Evolutionary conservation across 92 coral and sea anemone genomes (phyloP), one percentile per base, ranked within the genome.

Genomic region (Palythoa caribaeorum): DNA sequence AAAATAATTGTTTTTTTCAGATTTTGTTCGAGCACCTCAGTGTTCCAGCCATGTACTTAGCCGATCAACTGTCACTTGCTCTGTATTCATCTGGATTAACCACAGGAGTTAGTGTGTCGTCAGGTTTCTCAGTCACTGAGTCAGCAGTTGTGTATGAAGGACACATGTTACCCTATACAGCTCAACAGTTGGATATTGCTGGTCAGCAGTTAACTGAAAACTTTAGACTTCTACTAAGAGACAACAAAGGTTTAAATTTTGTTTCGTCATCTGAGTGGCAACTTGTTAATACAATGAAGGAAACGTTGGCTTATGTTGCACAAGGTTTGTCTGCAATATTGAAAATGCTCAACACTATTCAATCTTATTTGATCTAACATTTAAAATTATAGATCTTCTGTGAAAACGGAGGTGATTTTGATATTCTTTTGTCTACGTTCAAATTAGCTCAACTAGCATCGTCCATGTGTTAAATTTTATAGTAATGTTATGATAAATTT

Each of bases 121-220:
- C 99, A 10, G 99, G 99, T 36, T 97, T 91, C 87, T 95, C 95
- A 54, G 94, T 90, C 85, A 93, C 99, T 51, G 98, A 97, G 85
- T 98, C 98, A 9, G 98, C 96, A 1, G 98, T 96, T 20, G 90
- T 97, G 68, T 97, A 97, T 57, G 99, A 97, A 77, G 99, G 99
- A 38, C 94, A 95, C 77, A 79, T 94, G 47, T 65, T 97, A 71
- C 86, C 92, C 62, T 90, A 97, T 47, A 94, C 98, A 16, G 81
- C 93, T 9, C 96, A 95, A 40, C 96, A 95, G 51, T 90, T 97
- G 51, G 98, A 97, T 84, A 94, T 97, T 17, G 97, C 95, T 52
- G 99, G 99, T 17, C 90, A 94, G 59, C 93, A 93, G 48, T 88
- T 97, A 84, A 97, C 99, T 68, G 95, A 97, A 72, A 97, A 93